Base-by-base conservation (phyloP, 2,113 vertebrate genomes). In the Nicator chloris region DNA sequence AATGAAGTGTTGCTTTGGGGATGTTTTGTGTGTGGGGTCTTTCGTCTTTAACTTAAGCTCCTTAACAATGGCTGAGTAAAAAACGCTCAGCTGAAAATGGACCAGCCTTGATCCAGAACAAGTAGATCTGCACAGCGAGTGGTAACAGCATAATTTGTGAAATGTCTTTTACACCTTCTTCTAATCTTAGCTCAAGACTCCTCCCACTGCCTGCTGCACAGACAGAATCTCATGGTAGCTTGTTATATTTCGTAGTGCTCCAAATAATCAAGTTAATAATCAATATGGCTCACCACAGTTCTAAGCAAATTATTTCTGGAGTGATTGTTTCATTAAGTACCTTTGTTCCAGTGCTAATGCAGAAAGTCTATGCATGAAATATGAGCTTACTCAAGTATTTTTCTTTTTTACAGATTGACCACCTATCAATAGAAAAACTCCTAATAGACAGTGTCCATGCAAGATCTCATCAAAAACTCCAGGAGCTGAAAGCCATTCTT, bases 391-490 rank as follows among this genome's bases (percentile, higher is more conserved):
- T 92, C 9, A 13, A 20, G 10, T 85, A 61, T 13, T 2, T 75
- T 88, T 27, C 10, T 66, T 95, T 95, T 31, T 73, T 96, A 63
- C 95, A 99, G 99, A 99, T 99, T 91, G 99, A 99, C 92, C 99
- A 99, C 95, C 97, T 99, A 63, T 99, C 99, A 49, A 98, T 99
- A 97, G 99, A 99, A 97, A 99, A 99, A 96, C 99, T 99, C 90
- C 95, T 99, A 95, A 99, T 99, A 81, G 99, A 99, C 97, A 99
- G 99, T 50, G 99, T 99, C 37, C 99, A 99, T 93, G 99, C 99
- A 54, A 98, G 99, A 91, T 99, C 99, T 71, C 98, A 99, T 98
- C 99, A 99, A 97, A 99, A 99, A 95, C 98, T 99, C 54, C 99
- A 99, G 97, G 99, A 99, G 96, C 97, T 99, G 68, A 99, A 99